phyloP scores from a whole-genome alignment of 2,113 vertebrate genomes.

The human region GRCh38 chr4:151151001-151151500 shows the following conservation, averaged over 20 bases:
- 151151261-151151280: not conserved
- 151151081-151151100: no score
- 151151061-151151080: no score
- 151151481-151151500: constrained; percentile 33
- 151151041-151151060: no score
- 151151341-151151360: not conserved
- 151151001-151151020: no score
- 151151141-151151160: no score
- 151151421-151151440: not conserved
- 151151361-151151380: not conserved
- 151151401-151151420: not conserved
- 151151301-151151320: constrained; percentile 13
- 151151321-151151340: not conserved
- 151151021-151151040: no score
- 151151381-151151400: constrained; percentile 33
- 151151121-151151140: no score
- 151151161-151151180: no score
- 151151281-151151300: not conserved
- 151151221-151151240: no score
- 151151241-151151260: not conserved
- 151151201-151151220: no score
- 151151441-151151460: not conserved
- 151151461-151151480: not conserved
- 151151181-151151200: no score
- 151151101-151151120: no score